Base-by-base conservation (phyloP, 2,113 vertebrate genomes). In the Lepisosteus oculatus region DNA sequence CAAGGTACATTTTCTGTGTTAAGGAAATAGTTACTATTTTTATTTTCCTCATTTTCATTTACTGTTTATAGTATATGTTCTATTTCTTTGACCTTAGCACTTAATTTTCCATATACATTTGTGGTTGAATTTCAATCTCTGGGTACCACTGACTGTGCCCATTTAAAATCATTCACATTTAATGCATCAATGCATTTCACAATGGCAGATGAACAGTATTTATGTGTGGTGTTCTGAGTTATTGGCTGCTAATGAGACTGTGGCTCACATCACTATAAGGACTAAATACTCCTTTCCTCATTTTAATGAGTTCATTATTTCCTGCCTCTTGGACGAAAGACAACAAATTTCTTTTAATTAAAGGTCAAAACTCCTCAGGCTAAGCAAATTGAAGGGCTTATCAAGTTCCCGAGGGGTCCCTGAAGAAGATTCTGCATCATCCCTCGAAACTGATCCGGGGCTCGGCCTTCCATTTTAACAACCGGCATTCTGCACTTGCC, bases 271-370 rank as follows among this genome's bases (percentile, higher is more conserved):
- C 86, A 90, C 90, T 89, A 82, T 80, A 79, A 90, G 89, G 89
- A 87, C 86, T 80, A 85, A 93, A 90, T 89, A 84, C 87, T 91
- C 90, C 90, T 80, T 85, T 85, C 91, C 89, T 91, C 88, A 92
- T 93, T 94, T 95, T 95, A 95, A 97, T 96, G 93, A 95, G 93
- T 95, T 96, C 95, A 94, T 97, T 96, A 95, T 95, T 95, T 93
- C 90, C 92, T 94, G 93, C 90, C 90, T 93, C 93, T 91, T 91
- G 89, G 94, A 94, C 90, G 91, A 94, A 92, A 94, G 90, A 92
- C 90, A 89, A 92, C 91, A 92, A 88, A 93, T 92, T 91, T 90
- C 87, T 87, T 93, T 92, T 91, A 93, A 93, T 92, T 92, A 92
- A 92, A 93, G 92, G 91, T 93, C 91, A 91, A 83, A 91, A 80